Evolutionary conservation across 2,797 vertebrate genomes (phyloP).

Genomic region (Acanthornis magna): DNA sequence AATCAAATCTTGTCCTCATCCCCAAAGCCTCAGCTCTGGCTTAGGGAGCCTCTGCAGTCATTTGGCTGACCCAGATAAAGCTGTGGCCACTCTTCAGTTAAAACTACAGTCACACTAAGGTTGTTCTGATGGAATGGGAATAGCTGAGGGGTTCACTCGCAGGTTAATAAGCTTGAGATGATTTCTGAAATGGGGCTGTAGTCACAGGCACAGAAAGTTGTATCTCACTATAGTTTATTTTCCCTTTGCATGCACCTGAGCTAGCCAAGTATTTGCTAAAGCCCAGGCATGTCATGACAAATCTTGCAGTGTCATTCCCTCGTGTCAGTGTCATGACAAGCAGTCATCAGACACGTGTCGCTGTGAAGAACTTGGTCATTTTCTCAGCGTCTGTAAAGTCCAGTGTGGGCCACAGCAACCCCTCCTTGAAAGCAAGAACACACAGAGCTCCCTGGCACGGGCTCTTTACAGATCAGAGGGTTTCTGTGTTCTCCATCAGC

Average conservation of each 20-base stretch:
- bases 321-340: not conserved
- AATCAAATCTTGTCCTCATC: not conserved
- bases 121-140: not conserved
- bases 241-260: not conserved
- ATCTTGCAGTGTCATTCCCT: not conserved
- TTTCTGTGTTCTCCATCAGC: not conserved
- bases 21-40: not conserved
- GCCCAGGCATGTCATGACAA: not conserved
- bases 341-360: not conserved
- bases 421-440: not conserved
- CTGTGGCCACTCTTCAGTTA: not conserved
- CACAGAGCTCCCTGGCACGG: not conserved
- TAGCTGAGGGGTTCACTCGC: not conserved
- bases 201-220: not conserved
- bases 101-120: not conserved
- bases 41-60: not conserved
- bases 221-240: not conserved
- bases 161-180: not conserved
- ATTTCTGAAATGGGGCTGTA: not conserved
- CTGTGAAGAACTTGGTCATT: not conserved
- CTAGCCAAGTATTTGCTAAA: not conserved
- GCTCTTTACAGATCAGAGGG: not conserved
- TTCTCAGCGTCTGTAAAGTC: not conserved
- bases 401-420: not conserved
- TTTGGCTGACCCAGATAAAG: not conserved